These are phyloP conservation scores for Pseudomyrmex concolor DNA, from an alignment of 1,140 invertebrate species.

Conservation along the genomic window DNA sequence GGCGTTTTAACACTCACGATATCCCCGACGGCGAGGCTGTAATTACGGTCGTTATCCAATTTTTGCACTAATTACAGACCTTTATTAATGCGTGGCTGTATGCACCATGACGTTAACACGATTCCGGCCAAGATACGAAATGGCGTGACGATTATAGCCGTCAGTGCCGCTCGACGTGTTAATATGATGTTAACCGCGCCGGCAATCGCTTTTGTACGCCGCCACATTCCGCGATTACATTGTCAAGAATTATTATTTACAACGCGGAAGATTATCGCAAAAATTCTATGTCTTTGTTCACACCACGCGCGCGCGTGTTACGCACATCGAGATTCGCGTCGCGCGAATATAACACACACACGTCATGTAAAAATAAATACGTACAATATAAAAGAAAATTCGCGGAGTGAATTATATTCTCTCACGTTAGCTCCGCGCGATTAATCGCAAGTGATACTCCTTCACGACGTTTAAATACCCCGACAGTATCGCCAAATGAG, in stretches of 20 bases:
- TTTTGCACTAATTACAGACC: conserved; percentile 41
- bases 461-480: neutral
- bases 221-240: conserved; percentile 36
- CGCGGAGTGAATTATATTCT: too few relatives aligned
- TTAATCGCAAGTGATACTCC: conserved; percentile 36
- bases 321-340: too few relatives aligned
- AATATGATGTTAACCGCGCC: conserved; percentile 40
- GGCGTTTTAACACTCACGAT: conserved; percentile 2
- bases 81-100: conserved; percentile 23
- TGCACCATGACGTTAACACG: conserved; percentile 46
- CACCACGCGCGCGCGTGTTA: too few relatives aligned
- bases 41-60: conserved; percentile 8
- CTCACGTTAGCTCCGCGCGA: neutral
- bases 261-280: neutral
- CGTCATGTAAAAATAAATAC: too few relatives aligned
- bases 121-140: conserved; percentile 48
- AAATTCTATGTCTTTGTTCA: too few relatives aligned
- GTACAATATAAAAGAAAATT: too few relatives aligned
- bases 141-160: conserved; percentile 52
- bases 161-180: conserved; percentile 22
- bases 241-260: conserved; percentile 48
- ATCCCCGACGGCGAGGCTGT: neutral
- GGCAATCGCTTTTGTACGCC: neutral
- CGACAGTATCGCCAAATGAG: conserved; percentile 20
- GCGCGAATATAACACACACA: too few relatives aligned